Base-by-base conservation (phyloP, 2,797 vertebrate species). In the Lophotriccus pileatus region DNA sequence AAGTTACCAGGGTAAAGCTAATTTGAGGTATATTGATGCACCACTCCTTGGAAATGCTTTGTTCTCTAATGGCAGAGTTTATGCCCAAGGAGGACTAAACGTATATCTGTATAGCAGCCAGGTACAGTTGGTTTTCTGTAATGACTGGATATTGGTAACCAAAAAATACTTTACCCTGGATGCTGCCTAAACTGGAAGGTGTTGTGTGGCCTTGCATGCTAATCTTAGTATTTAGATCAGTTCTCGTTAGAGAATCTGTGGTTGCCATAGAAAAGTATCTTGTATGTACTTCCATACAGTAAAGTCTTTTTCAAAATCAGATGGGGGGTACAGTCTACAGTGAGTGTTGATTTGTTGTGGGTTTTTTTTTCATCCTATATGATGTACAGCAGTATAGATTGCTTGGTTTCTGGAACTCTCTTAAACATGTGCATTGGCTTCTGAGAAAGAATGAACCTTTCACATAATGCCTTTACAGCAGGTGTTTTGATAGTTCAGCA, bases 271-370 rank as follows among this genome's bases (percentile, higher is more conserved):
- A 18, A 50, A 14, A 62, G 7, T 55, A 5, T 24, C 67, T 46
- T 63, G 0, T 53, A 6, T 53, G 14, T 5, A 4, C 4, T 68
- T 70, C 1, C 2, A 1, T 23, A 3, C 28, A 4, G 4, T 44
- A 13, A 23, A 74, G 44, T 58, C 2, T 15, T 32, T 41, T 62
- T 50, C 32, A 34, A 7, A 69, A 43, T 37, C 20, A 67, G 10
- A 8, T 39, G 18, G 4, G 16, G 4, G 3, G 27, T 53, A 13
- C 3, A 15, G 20, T 37, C 24, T 30, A 14, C 23, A 64, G 10
- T 5, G 18, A 59, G 11, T 8, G 5, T 11, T 53, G 47, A 0
- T 18, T 28, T 28, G 27, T 50, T 28, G 27, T 18, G 27, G 11
- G 2, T 3, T 11, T 82, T 68, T 32, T 8, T 80, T 67, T 16